Evolutionary conservation across 2,113 vertebrate species (phyloP), one percentile per base, ranked within the genome.

Genomic region (Notechis scutatus): DNA sequence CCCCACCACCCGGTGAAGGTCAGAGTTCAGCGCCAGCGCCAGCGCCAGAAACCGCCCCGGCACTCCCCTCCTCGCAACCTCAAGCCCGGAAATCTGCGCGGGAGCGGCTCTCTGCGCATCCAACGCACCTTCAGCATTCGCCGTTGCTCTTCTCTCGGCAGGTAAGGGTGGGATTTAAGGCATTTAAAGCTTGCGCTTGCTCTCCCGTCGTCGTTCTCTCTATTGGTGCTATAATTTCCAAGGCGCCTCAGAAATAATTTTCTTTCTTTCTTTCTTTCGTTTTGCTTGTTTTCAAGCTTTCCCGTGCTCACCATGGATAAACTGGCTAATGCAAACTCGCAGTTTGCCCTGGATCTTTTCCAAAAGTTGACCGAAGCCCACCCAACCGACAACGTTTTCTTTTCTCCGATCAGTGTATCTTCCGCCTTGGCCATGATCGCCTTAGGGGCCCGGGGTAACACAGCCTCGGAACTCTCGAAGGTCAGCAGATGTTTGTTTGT

Each of bases 361-460:
- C 92, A 26, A 4, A 88, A 90, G 14, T 50, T 98, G 91, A 96
- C 0, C 24, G 92, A 97, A 90, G 55, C 52, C 54, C 95, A 93
- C n/a, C 92, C 95, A 34, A 92, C 92, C 0, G 96, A 93, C 57
- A 98, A 98, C 34, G 4, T 98, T 86, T 98, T 98, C 94, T 92
- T 97, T 94, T 98, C 98, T 0, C 98, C 98, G 23, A 0, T 96
- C 52, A 97, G 97, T 88, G 26, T 98, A 26, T 97, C 97, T 1
- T 93, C 97, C 2, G 97, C 97, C 0, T 15, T 98, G 93, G 97
- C 97, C 54, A 98, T 98, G 98, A 47, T 98, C 50, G 29, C 92
- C 15, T 56, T 98, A 90, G 98, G 98, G 87, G 18, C 97, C 90
- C 96, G 12, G 94, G 96, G 97, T n/a, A 59, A 95, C 20, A 98